These are phyloP conservation scores for Trichacis sp. DNA, from an alignment of 2,888 invertebrate species.

Conservation along the genomic window DNA sequence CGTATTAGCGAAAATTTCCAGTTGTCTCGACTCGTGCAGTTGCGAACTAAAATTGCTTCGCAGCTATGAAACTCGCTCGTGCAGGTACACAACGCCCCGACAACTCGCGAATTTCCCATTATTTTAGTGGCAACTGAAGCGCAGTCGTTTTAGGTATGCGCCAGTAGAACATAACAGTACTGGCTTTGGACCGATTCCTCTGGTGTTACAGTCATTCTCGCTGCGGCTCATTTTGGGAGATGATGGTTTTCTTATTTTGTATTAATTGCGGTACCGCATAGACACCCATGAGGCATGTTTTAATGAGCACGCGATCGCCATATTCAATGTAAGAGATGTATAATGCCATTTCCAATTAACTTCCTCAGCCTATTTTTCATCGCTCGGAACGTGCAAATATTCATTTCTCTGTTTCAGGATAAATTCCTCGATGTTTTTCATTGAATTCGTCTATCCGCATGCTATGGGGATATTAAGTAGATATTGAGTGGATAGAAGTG, in stretches of 20 bases:
- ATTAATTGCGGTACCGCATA: slow-evolving; percentile 36
- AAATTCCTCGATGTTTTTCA: not conserved
- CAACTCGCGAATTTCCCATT: slow-evolving; percentile 58
- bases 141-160: slow-evolving; percentile 59
- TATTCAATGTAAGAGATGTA: slow-evolving; percentile 31
- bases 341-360: slow-evolving; percentile 24
- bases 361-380: slow-evolving; percentile 29
- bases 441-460: too few species aligned
- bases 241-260: slow-evolving; percentile 31
- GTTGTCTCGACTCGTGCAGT: slow-evolving; percentile 57
- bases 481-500: too few species aligned
- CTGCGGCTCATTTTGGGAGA: slow-evolving; percentile 28
- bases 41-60: slow-evolving; percentile 63
- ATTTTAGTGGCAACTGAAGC: slow-evolving; percentile 59
- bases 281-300: slow-evolving; percentile 26
- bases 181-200: slow-evolving; percentile 27
- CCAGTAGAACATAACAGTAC: slow-evolving; percentile 44
- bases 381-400: slow-evolving; percentile 5
- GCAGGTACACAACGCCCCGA: slow-evolving; percentile 32
- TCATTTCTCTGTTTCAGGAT: not conserved
- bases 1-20: slow-evolving; percentile 16
- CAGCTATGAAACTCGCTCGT: slow-evolving; percentile 41
- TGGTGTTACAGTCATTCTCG: slow-evolving; percentile 24
- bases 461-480: too few species aligned
- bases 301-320: slow-evolving; percentile 21